phyloP scores from a whole-genome alignment of 2,113 vertebrate genomes.

The Scomber colias region DNA sequence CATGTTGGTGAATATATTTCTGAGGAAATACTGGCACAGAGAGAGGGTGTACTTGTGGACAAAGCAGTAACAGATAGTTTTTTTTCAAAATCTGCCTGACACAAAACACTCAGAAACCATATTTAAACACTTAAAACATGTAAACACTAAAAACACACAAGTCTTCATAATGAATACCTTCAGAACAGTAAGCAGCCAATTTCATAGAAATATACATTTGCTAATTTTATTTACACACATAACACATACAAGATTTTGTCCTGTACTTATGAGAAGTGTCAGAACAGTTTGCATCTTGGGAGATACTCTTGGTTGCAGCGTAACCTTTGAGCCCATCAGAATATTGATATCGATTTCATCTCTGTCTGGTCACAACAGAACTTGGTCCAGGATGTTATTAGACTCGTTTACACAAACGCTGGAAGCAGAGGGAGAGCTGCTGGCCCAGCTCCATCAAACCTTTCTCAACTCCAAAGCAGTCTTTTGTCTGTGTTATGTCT shows the following conservation, averaged over 20 bases:
- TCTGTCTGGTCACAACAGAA: not conserved
- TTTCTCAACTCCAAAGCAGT: too few relatives aligned
- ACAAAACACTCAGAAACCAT: slow-evolving; percentile 11
- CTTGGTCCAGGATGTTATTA: not conserved
- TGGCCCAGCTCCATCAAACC: too few relatives aligned
- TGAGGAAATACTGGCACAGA: slow-evolving; percentile 42
- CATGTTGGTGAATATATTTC: slow-evolving; percentile 57
- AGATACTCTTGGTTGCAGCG: not conserved
- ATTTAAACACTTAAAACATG: not conserved
- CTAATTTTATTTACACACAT: not conserved
- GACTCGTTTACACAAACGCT: not conserved
- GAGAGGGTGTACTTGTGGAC: not conserved
- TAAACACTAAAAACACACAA: slow-evolving; percentile 6
- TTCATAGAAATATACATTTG: not conserved
- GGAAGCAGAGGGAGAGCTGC: not conserved
- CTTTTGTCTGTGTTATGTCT: too few relatives aligned
- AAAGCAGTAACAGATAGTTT: slow-evolving; percentile 57
- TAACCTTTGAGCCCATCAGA: too few relatives aligned
- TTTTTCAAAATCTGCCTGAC: slow-evolving; percentile 49
- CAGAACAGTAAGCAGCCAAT: not conserved
- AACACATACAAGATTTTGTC: not conserved
- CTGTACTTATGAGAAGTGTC: not conserved
- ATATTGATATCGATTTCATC: not conserved
- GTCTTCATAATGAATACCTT: slow-evolving; percentile 5
- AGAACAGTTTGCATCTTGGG: not conserved